These are phyloP conservation scores for Ypsolopha scabrella DNA, from an alignment of 2,888 invertebrate genomes.

Conservation along the genomic window DNA sequence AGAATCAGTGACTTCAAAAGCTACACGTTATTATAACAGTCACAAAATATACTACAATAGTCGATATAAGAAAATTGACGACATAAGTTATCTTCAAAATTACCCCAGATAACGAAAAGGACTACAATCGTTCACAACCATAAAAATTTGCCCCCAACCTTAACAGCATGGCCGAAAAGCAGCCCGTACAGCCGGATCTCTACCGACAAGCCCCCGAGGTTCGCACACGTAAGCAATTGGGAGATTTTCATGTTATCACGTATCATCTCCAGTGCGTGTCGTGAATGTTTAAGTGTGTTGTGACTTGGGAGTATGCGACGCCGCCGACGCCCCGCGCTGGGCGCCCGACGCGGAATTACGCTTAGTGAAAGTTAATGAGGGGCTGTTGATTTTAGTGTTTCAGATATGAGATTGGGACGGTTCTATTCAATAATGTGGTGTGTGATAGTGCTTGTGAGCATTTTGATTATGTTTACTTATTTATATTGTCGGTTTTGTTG, in stretches of 20 bases:
- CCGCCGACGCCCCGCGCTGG: constrained; percentile 3
- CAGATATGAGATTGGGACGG: not conserved
- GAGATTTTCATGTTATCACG: constrained; percentile 70
- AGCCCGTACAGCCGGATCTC: constrained; percentile 11
- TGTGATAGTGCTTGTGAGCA: not conserved
- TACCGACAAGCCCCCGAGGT: constrained; percentile 20
- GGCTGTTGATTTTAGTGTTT: constrained; percentile 24
- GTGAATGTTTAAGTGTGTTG: constrained; percentile 29
- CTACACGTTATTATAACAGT: too few relatives aligned
- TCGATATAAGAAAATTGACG: too few relatives aligned
- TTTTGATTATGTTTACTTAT: too few relatives aligned
- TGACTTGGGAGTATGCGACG: constrained; percentile 1
- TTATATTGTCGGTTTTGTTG: too few relatives aligned
- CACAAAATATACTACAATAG: too few relatives aligned
- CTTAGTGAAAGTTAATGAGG: constrained; percentile 38
- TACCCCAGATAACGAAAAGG: too few relatives aligned
- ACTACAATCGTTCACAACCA: too few relatives aligned
- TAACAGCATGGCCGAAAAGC: too few relatives aligned
- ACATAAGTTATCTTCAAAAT: too few relatives aligned
- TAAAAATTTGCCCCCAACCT: too few relatives aligned
- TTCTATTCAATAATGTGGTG: not conserved
- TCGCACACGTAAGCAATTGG: constrained; percentile 68
- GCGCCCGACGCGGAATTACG: constrained; percentile 20
- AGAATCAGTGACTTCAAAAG: too few relatives aligned
- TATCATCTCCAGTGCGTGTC: constrained; percentile 63